Percentiles rank a stretch among this genome's conserved stretches.
Conservation (phyloP, 1,140 invertebrate genomes). For the Zaprionus inermis region DNA sequence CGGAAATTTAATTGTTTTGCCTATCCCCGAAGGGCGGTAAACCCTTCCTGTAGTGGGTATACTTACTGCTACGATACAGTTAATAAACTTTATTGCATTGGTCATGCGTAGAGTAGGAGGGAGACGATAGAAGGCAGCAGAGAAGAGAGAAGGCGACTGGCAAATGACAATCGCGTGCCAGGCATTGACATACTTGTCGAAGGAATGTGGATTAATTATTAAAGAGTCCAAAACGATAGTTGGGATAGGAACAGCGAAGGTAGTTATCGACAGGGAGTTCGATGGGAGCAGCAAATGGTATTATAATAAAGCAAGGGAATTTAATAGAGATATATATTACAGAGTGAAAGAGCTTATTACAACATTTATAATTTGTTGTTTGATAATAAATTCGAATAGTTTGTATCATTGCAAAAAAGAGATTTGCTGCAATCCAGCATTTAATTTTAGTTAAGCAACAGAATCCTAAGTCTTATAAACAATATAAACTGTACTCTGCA, state of each 20-base stretch:
- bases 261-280: background rate
- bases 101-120: background rate
- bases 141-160: conserved; percentile 6
- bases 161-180: conserved; percentile 57
- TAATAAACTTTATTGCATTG: conserved; percentile 65
- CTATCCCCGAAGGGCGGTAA: background rate
- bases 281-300: background rate
- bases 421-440: too few species aligned
- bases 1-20: conserved; percentile 73
- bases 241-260: background rate
- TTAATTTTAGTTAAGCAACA: too few species aligned
- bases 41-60: background rate
- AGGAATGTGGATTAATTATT: conserved; percentile 33
- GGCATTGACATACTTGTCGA: conserved; percentile 63
- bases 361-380: too few species aligned
- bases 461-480: too few species aligned
- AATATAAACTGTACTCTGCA: too few species aligned
- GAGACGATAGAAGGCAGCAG: background rate
- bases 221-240: conserved; percentile 11
- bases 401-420: too few species aligned
- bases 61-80: conserved; percentile 23
- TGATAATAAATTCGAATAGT: too few species aligned
- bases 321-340: background rate
- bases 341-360: too few species aligned
- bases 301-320: background rate